Evolutionary conservation across 2,888 invertebrate genomes (phyloP).

Genomic region (Epistrophella euchroma): DNA sequence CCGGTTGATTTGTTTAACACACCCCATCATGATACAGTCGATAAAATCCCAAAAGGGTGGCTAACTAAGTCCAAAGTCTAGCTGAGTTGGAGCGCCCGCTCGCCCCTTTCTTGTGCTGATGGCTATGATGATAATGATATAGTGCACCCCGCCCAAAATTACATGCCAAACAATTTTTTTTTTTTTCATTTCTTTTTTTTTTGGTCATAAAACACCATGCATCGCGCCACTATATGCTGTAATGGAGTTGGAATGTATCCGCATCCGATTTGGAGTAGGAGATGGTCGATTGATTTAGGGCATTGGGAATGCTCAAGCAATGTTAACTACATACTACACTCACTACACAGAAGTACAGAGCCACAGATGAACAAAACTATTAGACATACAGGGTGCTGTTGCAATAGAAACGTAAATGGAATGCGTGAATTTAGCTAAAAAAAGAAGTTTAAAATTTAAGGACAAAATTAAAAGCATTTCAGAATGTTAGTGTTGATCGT

Average conservation of each 20-base stretch:
- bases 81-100: neutral
- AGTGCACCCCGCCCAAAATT: constrained; percentile 44
- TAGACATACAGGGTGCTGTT: constrained; percentile 2
- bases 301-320: constrained; percentile 11
- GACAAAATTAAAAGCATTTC: neutral
- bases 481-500: too few species aligned
- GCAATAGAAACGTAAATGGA: neutral
- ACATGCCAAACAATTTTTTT: constrained; percentile 62
- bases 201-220: constrained; percentile 64
- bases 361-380: constrained; percentile 12
- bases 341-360: constrained; percentile 28
- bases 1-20: constrained; percentile 73
- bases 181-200: neutral
- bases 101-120: constrained; percentile 17
- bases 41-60: constrained; percentile 71
- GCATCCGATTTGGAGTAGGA: constrained; percentile 50
- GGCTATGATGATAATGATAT: constrained; percentile 43
- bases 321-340: constrained; percentile 28
- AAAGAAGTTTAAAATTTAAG: neutral
- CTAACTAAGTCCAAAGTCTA: constrained; percentile 2
- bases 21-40: constrained; percentile 71
- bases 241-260: constrained; percentile 47
- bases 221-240: constrained; percentile 19
- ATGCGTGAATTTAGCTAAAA: neutral
- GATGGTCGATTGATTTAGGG: constrained; percentile 74